Evolutionary conservation across 2,888 invertebrate genomes (phyloP), one percentile per base, ranked within the genome.

Genomic region (Agrochola lychnidis): DNA sequence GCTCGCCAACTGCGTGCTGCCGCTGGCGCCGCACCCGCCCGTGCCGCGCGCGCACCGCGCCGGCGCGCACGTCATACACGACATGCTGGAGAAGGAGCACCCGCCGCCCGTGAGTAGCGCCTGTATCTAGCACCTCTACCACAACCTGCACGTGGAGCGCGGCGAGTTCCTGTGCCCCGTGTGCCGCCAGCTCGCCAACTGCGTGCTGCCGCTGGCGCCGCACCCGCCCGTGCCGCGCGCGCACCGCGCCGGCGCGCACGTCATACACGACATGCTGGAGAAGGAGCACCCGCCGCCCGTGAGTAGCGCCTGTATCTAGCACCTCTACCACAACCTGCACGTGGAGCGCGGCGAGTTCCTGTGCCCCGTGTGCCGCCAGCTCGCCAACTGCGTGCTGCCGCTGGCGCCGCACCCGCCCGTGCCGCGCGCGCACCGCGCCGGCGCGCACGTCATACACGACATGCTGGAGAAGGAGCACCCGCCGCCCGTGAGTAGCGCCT

Each of bases 131-230:
- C n/a, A n/a, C n/a, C n/a, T n/a, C n/a, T n/a, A n/a, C n/a, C 98
- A 98, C 93, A 98, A 97, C 93, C 95, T 98, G 97, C 97, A 96
- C 93, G 96, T 96, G 88, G 96, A 95, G 90, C 93, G 95, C 90
- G 99, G 99, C 70, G 99, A 99, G 97, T 99, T 99, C 97, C 98
- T 98, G 88, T 99, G 99, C 95, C 99, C 99, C 45, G 97, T 99
- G 84, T 99, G 99, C 95, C 97, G 99, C 22, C 99, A 99, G 96
- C 94, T 95, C 4, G 95, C 95, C 90, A 95, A 95, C 93, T 98
- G 99, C 16, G 99, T 99, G 89, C 97, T 99, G 90, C 99, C 98
- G 56, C 95, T 98, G 66, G 98, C 98, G 78, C 98, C 88, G 73
- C 81, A 97, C 0, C 97, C 98, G 64, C 48, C 63, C 3, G 14